phyloP scores from a whole-genome alignment of 1,140 invertebrate genomes.

The Procambarus clarkii region DNA sequence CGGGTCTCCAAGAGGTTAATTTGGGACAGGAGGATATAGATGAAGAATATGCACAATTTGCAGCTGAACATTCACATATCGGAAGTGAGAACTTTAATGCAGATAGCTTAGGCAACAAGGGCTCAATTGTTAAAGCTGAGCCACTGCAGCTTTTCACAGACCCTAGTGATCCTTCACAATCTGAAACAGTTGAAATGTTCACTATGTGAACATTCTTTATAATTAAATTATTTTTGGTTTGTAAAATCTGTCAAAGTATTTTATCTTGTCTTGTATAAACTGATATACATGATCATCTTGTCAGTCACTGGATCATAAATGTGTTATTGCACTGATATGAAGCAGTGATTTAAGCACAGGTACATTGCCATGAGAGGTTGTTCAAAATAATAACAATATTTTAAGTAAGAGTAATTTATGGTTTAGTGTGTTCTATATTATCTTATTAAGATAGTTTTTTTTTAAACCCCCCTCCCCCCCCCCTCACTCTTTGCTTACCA shows the following conservation, averaged over 20 bases:
- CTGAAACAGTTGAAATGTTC: conserved; percentile 62
- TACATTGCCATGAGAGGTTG: conserved; percentile 21
- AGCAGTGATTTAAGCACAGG: neutral
- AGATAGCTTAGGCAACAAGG: conserved; percentile 42
- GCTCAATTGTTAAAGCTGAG: conserved; percentile 61
- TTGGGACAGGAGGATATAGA: conserved; percentile 52
- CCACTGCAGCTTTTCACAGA: conserved; percentile 56
- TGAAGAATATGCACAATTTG: conserved; percentile 64
- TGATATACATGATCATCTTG: neutral
- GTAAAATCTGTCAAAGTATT: conserved; percentile 6
- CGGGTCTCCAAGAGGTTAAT: conserved; percentile 45
- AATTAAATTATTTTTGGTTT: conserved; percentile 2
- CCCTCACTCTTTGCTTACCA: conserved; percentile 11
- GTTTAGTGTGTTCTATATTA: conserved; percentile 10
- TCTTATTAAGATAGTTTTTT: neutral
- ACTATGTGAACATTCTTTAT: conserved; percentile 33
- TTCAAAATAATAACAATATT: conserved; percentile 15
- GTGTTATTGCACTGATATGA: conserved; percentile 4
- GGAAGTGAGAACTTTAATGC: conserved; percentile 28
- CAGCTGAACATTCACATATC: conserved; percentile 58
- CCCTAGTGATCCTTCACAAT: conserved; percentile 54
- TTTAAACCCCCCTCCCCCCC: too few species aligned
- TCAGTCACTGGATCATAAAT: neutral
- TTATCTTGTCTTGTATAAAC: neutral
- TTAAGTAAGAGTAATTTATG: neutral